Evolutionary conservation across 2,113 vertebrate genomes (phyloP), one percentile per base, ranked within the genome.

Genomic region (Poeciliopsis prolifica): DNA sequence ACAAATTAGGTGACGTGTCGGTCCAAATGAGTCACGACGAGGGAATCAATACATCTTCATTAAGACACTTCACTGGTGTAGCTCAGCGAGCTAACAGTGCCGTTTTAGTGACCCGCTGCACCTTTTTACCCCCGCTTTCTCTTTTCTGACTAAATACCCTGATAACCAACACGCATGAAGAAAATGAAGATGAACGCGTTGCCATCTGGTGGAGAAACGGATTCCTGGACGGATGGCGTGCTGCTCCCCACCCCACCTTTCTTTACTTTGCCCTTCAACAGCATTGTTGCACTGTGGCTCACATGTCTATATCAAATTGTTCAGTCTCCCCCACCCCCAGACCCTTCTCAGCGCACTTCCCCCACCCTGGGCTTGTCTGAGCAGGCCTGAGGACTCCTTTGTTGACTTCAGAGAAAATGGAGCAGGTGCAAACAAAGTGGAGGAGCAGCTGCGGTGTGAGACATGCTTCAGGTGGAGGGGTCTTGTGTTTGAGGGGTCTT

Each of bases 381-480:
- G 69, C 70, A 40, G 68, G 74, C 80, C 60, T 1, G 54, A 80
- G 73, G 80, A 67, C 75, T 83, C 62, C 70, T 82, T 87, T 87
- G 85, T 88, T 87, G 82, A 73, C 71, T 60, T 74, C 40, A 5
- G 78, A 31, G 65, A 79, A 86, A 86, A 70, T 68, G 26, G 75
- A 82, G 40, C 73, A 88, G 82, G 80, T 82, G 78, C 58, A 54
- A 17, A 35, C 65, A n/a, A 72, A 65, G 61, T 44, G 42, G 63
- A 28, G 44, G 14, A 67, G 44, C 5, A 4, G 2, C 26, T 24
- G 58, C n/a, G 48, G 44, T 60, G 72, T 62, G 64, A 82, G 54
- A 75, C 75, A 30, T 70, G 42, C 42, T 51, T 61, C 26, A 58
- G 40, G 14, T 70, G 63, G 33, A 65, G 33, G 44, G 19, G 15